phyloP scores from a whole-genome alignment of 2,113 vertebrate genomes.

The Ictidomys tridecemlineatus region DNA sequence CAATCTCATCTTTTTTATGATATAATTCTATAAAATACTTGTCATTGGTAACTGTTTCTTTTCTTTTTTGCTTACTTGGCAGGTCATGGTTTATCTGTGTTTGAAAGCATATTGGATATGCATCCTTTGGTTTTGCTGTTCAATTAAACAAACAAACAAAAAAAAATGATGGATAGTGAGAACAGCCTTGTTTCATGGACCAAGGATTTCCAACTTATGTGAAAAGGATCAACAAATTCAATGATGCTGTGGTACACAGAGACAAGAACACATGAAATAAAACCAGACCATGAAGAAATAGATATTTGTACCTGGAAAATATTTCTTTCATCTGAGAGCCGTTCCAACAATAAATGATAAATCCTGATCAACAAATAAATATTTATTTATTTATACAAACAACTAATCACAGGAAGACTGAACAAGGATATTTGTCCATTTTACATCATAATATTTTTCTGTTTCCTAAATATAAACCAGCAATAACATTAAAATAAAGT shows the following conservation, averaged over 20 bases:
- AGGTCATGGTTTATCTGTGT: conserved; percentile 84
- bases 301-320: background rate
- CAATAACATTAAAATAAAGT: background rate
- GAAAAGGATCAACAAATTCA: conserved; percentile 79
- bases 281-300: conserved; percentile 81
- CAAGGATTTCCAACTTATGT: conserved; percentile 83
- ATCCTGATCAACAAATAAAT: background rate
- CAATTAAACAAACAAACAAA: conserved; percentile 77
- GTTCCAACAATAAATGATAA: background rate
- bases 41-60: conserved; percentile 77
- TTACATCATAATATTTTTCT: background rate
- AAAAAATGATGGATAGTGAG: conserved; percentile 76
- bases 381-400: background rate
- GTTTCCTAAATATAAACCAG: background rate
- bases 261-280: conserved; percentile 59
- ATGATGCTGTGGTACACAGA: conserved; percentile 55
- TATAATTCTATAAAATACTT: background rate
- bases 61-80: conserved; percentile 68
- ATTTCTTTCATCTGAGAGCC: background rate
- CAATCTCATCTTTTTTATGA: background rate
- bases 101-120: conserved; percentile 82
- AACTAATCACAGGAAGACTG: background rate
- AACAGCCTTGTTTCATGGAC: conserved; percentile 85
- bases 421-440: background rate
- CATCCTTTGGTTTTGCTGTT: conserved; percentile 83